phyloP scores from a whole-genome alignment of 2,888 invertebrate genomes.

The Corythucha ciliata region DNA sequence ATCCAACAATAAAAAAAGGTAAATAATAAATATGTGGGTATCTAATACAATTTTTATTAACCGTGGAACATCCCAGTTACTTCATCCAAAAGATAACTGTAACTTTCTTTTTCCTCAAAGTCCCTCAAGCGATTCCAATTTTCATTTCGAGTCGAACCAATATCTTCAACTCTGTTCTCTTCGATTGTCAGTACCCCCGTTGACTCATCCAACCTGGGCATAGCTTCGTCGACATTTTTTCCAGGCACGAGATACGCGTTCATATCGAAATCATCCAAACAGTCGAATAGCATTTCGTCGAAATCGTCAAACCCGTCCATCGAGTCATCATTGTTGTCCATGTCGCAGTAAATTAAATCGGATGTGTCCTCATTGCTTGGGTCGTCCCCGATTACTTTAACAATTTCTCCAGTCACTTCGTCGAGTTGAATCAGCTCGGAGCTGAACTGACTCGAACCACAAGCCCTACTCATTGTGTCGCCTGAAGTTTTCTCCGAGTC shows the following conservation, averaged over 20 bases:
- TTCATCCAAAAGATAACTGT: slow-evolving; percentile 26
- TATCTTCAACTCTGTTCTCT: slow-evolving; percentile 4
- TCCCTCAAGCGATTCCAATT: not conserved
- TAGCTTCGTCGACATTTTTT: slow-evolving; percentile 1
- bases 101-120: slow-evolving; percentile 15
- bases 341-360: slow-evolving; percentile 26
- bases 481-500: not conserved
- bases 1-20: too few species aligned
- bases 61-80: slow-evolving; percentile 27
- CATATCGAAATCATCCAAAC: slow-evolving; percentile 12
- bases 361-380: slow-evolving; percentile 9
- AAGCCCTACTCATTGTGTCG: too few species aligned
- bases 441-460: too few species aligned
- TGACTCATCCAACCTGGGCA: slow-evolving; percentile 26
- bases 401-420: slow-evolving; percentile 28
- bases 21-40: too few species aligned
- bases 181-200: slow-evolving; percentile 27
- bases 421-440: slow-evolving; percentile 20
- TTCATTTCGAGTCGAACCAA: slow-evolving; percentile 9
- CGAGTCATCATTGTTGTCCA: slow-evolving; percentile 29
- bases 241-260: not conserved
- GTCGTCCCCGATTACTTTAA: slow-evolving; percentile 20
- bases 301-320: slow-evolving; percentile 30
- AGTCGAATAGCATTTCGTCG: slow-evolving; percentile 27
- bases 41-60: too few species aligned